A percentile compares a stretch with the other conserved stretches of the same genome.
Evolutionary conservation across 2,113 vertebrate genomes (phyloP).

Genomic region (Ptyas mucosa): DNA sequence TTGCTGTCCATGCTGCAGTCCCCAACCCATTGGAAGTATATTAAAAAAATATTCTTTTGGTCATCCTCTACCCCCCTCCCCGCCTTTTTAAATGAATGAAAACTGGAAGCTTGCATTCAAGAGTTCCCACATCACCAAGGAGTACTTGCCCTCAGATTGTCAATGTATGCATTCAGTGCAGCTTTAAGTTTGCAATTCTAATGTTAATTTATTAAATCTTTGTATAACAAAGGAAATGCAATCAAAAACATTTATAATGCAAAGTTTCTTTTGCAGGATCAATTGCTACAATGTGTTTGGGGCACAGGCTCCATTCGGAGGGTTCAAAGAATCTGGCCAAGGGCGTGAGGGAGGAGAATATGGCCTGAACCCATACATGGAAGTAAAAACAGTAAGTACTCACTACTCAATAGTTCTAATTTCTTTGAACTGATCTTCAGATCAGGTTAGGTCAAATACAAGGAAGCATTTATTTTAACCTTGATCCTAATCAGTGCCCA

Average conservation of each 20-base stretch:
- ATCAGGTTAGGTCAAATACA: not conserved
- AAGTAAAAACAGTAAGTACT: slow-evolving; percentile 89
- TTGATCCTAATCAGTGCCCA: not conserved
- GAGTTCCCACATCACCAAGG: not conserved
- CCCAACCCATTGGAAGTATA: not conserved
- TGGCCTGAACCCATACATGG: slow-evolving; percentile 84
- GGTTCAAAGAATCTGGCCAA: slow-evolving; percentile 90
- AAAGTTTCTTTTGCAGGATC: slow-evolving; percentile 73
- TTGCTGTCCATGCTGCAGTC: not conserved
- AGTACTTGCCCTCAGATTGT: not conserved
- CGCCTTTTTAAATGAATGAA: not conserved
- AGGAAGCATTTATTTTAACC: not conserved
- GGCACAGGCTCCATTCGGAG: slow-evolving; percentile 89
- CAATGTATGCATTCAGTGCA: not conserved
- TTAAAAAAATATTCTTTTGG: not conserved
- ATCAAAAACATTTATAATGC: not conserved
- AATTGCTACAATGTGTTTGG: slow-evolving; percentile 94
- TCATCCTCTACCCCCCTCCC: not conserved
- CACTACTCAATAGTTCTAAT: too few relatives aligned
- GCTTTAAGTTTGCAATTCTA: not conserved
- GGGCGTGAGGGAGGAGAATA: slow-evolving; percentile 93
- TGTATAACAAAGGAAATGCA: not conserved
- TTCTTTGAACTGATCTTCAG: not conserved
- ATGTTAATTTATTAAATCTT: not conserved
- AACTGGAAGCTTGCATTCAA: not conserved